Conservation (phyloP, 2,797 vertebrate species). For the Acanthurus tractus region DNA sequence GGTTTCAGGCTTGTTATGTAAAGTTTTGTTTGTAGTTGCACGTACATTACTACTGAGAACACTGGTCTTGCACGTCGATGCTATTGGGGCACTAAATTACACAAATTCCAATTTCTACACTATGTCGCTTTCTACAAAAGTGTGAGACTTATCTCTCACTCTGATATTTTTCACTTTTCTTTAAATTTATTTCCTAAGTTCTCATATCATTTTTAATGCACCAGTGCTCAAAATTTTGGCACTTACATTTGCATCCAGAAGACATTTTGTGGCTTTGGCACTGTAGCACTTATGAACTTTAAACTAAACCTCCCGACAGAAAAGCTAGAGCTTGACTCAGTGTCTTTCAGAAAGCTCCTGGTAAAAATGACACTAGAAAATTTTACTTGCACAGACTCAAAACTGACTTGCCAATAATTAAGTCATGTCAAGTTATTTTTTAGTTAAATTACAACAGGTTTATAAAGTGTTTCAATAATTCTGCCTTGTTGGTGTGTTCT, state of each 20-base stretch:
- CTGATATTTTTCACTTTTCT: not conserved
- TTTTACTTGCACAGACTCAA: not conserved
- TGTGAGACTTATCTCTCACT: not conserved
- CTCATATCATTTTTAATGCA: not conserved
- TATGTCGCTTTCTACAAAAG: too few relatives aligned
- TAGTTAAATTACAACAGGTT: not conserved
- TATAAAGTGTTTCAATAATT: not conserved
- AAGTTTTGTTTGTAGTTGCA: too few relatives aligned
- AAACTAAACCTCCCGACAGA: not conserved
- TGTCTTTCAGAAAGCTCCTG: too few relatives aligned
- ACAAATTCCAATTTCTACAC: too few relatives aligned
- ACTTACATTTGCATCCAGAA: not conserved
- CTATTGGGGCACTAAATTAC: too few relatives aligned
- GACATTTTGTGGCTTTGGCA: not conserved
- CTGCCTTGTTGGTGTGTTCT: not conserved
- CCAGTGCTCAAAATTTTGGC: not conserved
- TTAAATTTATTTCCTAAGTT: not conserved
- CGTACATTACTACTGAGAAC: too few relatives aligned
- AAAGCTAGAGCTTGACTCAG: not conserved
- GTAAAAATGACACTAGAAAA: not conserved
- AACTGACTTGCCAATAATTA: not conserved
- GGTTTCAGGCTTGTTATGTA: too few relatives aligned
- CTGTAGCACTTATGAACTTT: not conserved
- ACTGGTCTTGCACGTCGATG: too few relatives aligned
- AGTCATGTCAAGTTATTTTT: not conserved